Conservation (phyloP, 2,113 vertebrate species). For the Gracilinanus agilis region DNA sequence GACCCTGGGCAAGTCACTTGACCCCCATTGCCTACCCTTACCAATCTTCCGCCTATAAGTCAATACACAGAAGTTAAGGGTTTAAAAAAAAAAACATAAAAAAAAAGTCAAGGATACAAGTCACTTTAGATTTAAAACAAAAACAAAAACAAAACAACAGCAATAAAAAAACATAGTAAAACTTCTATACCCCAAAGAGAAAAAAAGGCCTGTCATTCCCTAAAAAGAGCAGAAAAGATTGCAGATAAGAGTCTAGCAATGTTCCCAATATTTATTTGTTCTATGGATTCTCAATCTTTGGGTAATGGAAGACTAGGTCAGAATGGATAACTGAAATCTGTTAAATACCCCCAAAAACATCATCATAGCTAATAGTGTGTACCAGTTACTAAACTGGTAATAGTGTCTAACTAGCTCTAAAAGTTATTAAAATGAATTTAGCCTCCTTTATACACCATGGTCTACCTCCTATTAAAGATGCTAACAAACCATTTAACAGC, state of each 20-base stretch:
- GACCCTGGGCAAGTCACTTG: too few relatives aligned
- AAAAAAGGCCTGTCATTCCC: not conserved
- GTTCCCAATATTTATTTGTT: slow-evolving; percentile 2
- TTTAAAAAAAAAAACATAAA: too few relatives aligned
- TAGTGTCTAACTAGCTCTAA: not conserved
- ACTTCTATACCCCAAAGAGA: not conserved
- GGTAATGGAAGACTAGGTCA: not conserved
- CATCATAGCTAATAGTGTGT: not conserved
- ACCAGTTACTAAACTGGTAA: slow-evolving; percentile 4
- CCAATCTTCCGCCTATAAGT: too few relatives aligned
- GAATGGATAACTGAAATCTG: slow-evolving; percentile 30
- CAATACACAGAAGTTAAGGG: too few relatives aligned
- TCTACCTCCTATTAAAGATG: not conserved
- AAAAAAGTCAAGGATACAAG: not conserved
- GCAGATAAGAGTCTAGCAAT: not conserved
- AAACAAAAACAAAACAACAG: too few relatives aligned
- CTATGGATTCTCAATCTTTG: slow-evolving; percentile 7
- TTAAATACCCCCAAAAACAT: not conserved
- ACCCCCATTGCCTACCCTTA: too few relatives aligned
- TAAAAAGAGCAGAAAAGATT: not conserved
- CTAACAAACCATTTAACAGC: slow-evolving; percentile 36
- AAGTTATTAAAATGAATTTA: slow-evolving; percentile 20
- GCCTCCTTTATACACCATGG: slow-evolving; percentile 27
- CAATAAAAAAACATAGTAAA: not conserved
- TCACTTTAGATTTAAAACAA: too few relatives aligned